Evolutionary conservation across 2,797 vertebrate genomes (phyloP).

Genomic region (Prionace glauca): DNA sequence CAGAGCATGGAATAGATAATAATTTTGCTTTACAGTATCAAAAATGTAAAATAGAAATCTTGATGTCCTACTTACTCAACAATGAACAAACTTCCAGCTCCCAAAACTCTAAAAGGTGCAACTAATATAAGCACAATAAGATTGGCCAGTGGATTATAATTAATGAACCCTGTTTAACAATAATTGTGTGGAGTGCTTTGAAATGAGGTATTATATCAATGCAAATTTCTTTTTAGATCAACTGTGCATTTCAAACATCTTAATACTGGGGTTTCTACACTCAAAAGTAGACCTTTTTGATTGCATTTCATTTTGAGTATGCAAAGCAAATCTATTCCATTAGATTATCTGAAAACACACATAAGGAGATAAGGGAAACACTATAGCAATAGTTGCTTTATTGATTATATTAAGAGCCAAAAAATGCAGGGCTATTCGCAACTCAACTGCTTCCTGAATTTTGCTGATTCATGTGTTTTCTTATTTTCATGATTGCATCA

Average conservation of each 20-base stretch:
- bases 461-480: not conserved
- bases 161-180: not conserved
- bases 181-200: not conserved
- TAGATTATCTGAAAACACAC: not conserved
- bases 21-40: not conserved
- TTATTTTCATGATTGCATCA: not conserved
- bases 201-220: not conserved
- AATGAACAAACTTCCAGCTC: not conserved
- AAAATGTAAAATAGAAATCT: not conserved
- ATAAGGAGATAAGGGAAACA: not conserved
- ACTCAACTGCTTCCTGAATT: not conserved
- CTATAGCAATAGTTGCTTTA: not conserved
- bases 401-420: not conserved
- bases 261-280: not conserved
- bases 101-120: not conserved
- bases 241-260: not conserved
- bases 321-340: not conserved
- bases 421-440: not conserved
- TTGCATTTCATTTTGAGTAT: not conserved
- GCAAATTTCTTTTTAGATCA: not conserved
- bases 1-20: not conserved
- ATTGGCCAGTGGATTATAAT: not conserved
- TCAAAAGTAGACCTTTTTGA: not conserved
- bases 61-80: not conserved
- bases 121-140: not conserved